These are phyloP conservation scores for Oncopodura yosiiana DNA, from an alignment of 1,140 invertebrate genomes.

Conservation along the genomic window DNA sequence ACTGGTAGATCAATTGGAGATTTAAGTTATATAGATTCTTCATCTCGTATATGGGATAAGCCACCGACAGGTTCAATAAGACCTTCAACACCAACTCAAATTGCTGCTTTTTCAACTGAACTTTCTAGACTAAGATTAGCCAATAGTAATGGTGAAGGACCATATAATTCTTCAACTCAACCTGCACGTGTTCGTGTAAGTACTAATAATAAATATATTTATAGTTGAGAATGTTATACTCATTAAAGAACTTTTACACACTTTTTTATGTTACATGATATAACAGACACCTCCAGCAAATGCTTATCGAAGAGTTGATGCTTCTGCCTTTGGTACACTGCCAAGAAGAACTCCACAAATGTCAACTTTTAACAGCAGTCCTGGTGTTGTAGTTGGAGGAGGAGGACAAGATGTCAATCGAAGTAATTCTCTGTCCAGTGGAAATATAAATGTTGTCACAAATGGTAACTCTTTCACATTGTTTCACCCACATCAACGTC, in stretches of 20 bases:
- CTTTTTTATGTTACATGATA: too few species aligned
- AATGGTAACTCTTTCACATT: conserved; percentile 9
- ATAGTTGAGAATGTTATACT: too few species aligned
- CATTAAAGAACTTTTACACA: too few species aligned
- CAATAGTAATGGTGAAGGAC: background rate
- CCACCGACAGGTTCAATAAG: conserved; percentile 40
- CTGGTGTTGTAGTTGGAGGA: background rate
- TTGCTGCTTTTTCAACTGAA: conserved; percentile 1
- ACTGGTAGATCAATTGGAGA: conserved; percentile 19
- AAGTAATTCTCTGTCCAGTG: conserved; percentile 20
- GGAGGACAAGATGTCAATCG: conserved; percentile 4
- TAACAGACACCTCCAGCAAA: conserved; percentile 35
- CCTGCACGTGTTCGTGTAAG: conserved; percentile 10
- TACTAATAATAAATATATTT: too few species aligned
- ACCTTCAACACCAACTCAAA: conserved; percentile 14
- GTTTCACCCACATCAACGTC: conserved; percentile 1
- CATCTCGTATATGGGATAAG: conserved; percentile 40
- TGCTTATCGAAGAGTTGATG: conserved; percentile 33
- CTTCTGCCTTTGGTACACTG: conserved; percentile 29
- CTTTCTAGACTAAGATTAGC: background rate
- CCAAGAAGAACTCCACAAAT: conserved; percentile 23
- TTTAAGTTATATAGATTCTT: conserved; percentile 15
- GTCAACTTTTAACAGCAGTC: conserved; percentile 16
- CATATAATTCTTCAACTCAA: background rate
- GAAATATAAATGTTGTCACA: conserved; percentile 27